A percentile compares a stretch with the other conserved stretches of the same genome.
Evolutionary conservation across 2,888 invertebrate species (phyloP).

Genomic region (Caenorhabditis afra): DNA sequence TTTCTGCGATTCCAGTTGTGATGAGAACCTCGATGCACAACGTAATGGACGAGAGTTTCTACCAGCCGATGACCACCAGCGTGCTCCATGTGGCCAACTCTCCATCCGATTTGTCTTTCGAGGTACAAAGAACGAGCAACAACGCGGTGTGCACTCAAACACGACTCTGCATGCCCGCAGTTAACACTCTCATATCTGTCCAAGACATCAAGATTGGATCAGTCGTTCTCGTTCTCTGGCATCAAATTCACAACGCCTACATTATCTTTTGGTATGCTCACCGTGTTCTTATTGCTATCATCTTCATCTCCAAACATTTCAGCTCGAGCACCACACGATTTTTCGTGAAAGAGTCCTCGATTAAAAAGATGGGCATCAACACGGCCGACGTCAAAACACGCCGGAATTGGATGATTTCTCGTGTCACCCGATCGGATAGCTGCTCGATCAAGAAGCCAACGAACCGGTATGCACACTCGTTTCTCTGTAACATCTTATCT

Average conservation of each 20-base stretch:
- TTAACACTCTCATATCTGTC: conserved; percentile 64
- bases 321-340: conserved; percentile 70
- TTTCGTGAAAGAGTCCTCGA: conserved; percentile 77
- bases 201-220: conserved; percentile 74
- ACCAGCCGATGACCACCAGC: conserved; percentile 41
- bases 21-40: not conserved
- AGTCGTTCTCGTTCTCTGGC: conserved; percentile 77
- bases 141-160: conserved; percentile 50
- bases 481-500: not conserved
- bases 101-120: conserved; percentile 14
- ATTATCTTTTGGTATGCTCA: conserved; percentile 73
- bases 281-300: not conserved
- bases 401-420: conserved; percentile 75
- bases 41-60: conserved; percentile 50
- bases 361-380: conserved; percentile 69
- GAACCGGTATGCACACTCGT: conserved; percentile 69
- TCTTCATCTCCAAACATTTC: not conserved
- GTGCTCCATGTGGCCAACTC: conserved; percentile 7
- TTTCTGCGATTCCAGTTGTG: not conserved
- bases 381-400: conserved; percentile 44
- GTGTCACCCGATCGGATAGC: conserved; percentile 72
- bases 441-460: conserved; percentile 76
- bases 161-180: conserved; percentile 35
- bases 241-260: conserved; percentile 73
- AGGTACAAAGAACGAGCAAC: conserved; percentile 20